Evolutionary conservation across 2,113 vertebrate species (phyloP).

Genomic region (Onychostruthus taczanowskii): DNA sequence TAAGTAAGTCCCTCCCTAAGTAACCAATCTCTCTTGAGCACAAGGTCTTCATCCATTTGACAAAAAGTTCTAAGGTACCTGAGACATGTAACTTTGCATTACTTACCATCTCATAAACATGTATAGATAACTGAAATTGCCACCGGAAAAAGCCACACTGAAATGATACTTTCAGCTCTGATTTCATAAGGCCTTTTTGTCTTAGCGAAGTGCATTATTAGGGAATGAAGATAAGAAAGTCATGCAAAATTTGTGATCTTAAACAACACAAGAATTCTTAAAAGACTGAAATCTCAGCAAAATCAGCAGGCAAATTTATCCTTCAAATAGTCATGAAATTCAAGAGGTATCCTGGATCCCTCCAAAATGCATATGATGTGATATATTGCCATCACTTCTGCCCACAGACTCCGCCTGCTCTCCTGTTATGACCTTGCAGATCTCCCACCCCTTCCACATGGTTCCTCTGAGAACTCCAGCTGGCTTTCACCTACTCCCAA

Average conservation of each 20-base stretch:
- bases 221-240: background rate
- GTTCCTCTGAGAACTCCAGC: background rate
- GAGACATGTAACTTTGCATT: accelerated
- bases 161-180: background rate
- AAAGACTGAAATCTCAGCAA: background rate
- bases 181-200: background rate
- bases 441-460: background rate
- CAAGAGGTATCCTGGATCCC: background rate
- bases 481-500: background rate
- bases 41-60: background rate
- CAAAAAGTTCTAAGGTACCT: background rate
- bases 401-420: background rate
- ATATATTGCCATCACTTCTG: background rate
- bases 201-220: background rate
- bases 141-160: background rate
- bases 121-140: background rate
- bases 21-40: background rate
- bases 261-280: background rate
- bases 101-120: background rate
- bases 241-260: background rate
- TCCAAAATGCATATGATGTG: background rate
- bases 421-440: accelerated
- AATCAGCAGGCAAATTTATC: background rate
- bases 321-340: background rate
- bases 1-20: background rate